Percentiles rank a stretch among this genome's conserved stretches.
phyloP scores from a whole-genome alignment of 2,888 invertebrate species.

The Proisotoma minuta region DNA sequence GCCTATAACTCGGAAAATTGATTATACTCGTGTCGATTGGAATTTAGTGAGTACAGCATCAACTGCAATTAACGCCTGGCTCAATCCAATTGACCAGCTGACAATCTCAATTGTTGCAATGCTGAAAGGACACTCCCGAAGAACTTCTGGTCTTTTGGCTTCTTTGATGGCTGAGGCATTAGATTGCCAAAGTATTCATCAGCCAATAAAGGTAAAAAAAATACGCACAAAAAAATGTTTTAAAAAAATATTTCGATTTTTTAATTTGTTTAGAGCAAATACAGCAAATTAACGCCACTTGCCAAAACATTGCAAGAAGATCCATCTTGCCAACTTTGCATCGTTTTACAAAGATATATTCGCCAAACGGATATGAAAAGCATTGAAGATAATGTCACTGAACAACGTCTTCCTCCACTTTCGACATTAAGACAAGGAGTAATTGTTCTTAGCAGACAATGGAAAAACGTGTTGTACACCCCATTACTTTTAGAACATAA shows the following conservation, averaged over 20 bases:
- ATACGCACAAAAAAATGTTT: neutral
- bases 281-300: constrained; percentile 78
- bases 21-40: constrained; percentile 92
- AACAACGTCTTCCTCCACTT: constrained; percentile 77
- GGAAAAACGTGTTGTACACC: constrained; percentile 93
- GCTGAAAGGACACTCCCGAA: constrained; percentile 70
- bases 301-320: constrained; percentile 89
- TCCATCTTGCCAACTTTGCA: constrained; percentile 89
- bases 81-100: constrained; percentile 89
- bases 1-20: constrained; percentile 88
- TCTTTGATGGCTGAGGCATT: constrained; percentile 92
- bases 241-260: neutral
- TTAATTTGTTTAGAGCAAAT: constrained; percentile 66
- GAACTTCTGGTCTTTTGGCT: constrained; percentile 81
- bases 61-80: constrained; percentile 95
- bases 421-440: constrained; percentile 88
- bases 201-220: constrained; percentile 65
- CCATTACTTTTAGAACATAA: constrained; percentile 84
- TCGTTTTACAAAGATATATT: constrained; percentile 78
- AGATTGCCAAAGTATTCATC: constrained; percentile 78
- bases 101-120: constrained; percentile 77
- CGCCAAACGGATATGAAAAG: constrained; percentile 68
- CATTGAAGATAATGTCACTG: constrained; percentile 77
- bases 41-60: constrained; percentile 92
- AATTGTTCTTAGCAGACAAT: constrained; percentile 91